Evolutionary conservation across 2,888 invertebrate genomes (phyloP), one percentile per base, ranked within the genome.

Genomic region (Caenorhabditis plicata): DNA sequence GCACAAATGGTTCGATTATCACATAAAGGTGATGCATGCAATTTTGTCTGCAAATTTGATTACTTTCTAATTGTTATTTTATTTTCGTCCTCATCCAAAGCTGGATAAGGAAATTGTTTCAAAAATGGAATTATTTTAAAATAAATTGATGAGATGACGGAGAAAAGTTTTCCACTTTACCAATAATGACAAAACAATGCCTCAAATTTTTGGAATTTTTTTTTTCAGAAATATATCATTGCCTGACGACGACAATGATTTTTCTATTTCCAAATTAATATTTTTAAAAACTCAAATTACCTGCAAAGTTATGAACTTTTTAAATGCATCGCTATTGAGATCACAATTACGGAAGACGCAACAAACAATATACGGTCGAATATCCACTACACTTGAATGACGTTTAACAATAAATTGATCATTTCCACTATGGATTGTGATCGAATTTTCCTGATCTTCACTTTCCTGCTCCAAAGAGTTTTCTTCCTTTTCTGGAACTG

Each of bases 1-100:
- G 90, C 90, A 0, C 90, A 89, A 0, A 85, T 83, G 73, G 88
- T 88, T 68, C 91, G 84, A 78, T 89, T 90, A 47, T 88, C 87
- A 80, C 91, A 91, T 9, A 89, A 83, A 0, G 86, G 86, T 13
- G 56, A 60, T 7, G 64, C 81, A 71, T 84, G 83, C 4, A 84
- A 82, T 79, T 87, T 89, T 0, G 88, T 90, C 84, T 90, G 73
- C 11, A 46, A 36, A 25, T 4, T n/a, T n/a, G n/a, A n/a, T n/a
- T n/a, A n/a, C n/a, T n/a, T n/a, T n/a, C n/a, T n/a, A n/a, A n/a
- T n/a, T n/a, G n/a, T n/a, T n/a, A n/a, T n/a, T n/a, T n/a, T n/a
- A n/a, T n/a, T n/a, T n/a, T n/a, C n/a, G n/a, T n/a, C n/a, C n/a
- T n/a, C n/a, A n/a, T n/a, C n/a, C n/a, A n/a, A n/a, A n/a, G n/a